A percentile compares a stretch with the other conserved stretches of the same genome.
Conservation (phyloP, 2,113 vertebrate species). For the Bos taurus region DNA sequence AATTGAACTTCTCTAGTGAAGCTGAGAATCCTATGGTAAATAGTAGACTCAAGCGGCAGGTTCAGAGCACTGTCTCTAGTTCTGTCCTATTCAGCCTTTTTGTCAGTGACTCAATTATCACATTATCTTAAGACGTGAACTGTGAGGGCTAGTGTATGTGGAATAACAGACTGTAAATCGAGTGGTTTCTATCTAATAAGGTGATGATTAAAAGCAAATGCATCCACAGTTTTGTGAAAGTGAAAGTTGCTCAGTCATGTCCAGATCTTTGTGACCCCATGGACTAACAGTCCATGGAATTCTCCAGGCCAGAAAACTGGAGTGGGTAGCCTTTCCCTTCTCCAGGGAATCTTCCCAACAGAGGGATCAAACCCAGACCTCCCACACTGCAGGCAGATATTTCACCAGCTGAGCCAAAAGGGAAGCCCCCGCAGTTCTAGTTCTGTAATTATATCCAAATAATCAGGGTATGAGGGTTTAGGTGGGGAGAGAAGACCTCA, state of each 20-base stretch:
- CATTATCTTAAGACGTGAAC: too few species aligned
- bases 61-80: too few species aligned
- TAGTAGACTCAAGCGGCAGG: too few species aligned
- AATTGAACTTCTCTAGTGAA: background rate
- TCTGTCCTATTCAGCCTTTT: too few species aligned
- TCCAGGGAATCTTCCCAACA: background rate
- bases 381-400: background rate
- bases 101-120: too few species aligned
- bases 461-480: background rate
- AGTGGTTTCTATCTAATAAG: background rate
- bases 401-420: background rate
- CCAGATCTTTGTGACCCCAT: background rate
- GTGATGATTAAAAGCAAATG: background rate
- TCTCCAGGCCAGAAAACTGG: background rate
- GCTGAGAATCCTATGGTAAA: too few species aligned
- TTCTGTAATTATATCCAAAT: background rate
- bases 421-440: background rate
- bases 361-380: background rate
- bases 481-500: background rate
- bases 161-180: background rate
- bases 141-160: background rate
- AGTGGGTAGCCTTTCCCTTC: background rate
- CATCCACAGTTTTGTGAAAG: background rate
- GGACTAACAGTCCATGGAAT: background rate
- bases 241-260: accelerated